A percentile compares a stretch with the other conserved stretches of the same genome.
phyloP scores from a whole-genome alignment of 2,888 invertebrate species.

The Apamea anceps region DNA sequence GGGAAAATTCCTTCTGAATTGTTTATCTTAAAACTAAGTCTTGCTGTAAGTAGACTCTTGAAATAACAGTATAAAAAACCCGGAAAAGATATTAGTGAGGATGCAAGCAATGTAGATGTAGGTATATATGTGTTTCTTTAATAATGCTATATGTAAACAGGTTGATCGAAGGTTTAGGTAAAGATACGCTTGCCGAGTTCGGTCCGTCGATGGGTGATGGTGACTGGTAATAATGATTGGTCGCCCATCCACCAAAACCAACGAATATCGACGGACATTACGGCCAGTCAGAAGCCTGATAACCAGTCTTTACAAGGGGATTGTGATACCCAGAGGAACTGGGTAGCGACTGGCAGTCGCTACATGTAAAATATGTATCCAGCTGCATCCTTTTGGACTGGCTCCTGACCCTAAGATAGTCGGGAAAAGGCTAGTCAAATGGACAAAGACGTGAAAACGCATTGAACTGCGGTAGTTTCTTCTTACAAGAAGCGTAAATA shows the following conservation, averaged over 20 bases:
- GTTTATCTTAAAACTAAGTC: background rate
- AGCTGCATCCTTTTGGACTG: background rate
- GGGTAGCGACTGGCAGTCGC: background rate
- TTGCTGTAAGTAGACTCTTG: background rate
- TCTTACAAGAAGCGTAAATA: background rate
- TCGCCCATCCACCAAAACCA: background rate
- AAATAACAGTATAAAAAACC: background rate
- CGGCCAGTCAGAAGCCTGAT: background rate
- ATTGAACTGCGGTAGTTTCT: background rate
- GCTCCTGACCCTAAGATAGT: background rate
- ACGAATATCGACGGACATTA: background rate
- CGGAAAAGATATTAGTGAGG: background rate
- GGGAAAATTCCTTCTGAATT: background rate
- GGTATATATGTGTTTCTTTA: background rate
- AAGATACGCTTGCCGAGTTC: background rate
- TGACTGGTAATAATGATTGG: background rate
- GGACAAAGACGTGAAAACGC: background rate
- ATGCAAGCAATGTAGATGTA: background rate
- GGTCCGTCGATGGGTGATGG: background rate
- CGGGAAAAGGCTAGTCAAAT: background rate
- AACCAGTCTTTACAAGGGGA: background rate
- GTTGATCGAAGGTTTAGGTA: too few relatives aligned
- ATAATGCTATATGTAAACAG: background rate
- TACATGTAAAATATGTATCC: background rate
- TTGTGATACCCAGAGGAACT: background rate